Conservation (phyloP, 2,113 vertebrate species). For the Cynocephalus volans region DNA sequence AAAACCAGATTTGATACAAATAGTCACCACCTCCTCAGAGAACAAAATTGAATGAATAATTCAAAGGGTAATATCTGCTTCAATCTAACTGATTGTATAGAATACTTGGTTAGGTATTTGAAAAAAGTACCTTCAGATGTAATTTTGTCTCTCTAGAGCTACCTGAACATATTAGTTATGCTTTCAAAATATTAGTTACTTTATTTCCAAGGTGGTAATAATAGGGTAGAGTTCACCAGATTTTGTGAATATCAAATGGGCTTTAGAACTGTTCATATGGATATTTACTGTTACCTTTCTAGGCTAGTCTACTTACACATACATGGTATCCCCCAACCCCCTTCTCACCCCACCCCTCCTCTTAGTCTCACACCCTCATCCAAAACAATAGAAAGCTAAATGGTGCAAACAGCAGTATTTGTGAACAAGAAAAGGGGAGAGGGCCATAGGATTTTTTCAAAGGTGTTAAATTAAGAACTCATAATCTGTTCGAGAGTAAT, state of each 20-base stretch:
- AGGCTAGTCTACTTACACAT: not conserved
- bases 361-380: fast-evolving
- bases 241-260: not conserved
- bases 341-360: too few relatives aligned
- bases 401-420: not conserved
- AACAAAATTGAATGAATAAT: not conserved
- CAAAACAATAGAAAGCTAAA: not conserved
- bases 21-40: not conserved
- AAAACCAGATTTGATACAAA: not conserved
- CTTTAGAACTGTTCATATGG: not conserved
- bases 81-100: not conserved
- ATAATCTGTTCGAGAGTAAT: not conserved
- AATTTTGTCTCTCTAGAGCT: not conserved
- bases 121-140: not conserved
- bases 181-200: not conserved
- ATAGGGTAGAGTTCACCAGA: not conserved
- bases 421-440: not conserved
- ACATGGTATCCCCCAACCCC: not conserved
- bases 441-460: not conserved
- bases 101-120: not conserved
- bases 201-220: not conserved
- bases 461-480: not conserved
- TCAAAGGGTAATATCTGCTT: not conserved
- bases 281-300: not conserved
- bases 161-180: not conserved